Percentiles rank a stretch among this genome's conserved stretches.
These are phyloP conservation scores for Coelopa frigida DNA, from an alignment of 1,140 invertebrate species.

Conservation along the genomic window DNA sequence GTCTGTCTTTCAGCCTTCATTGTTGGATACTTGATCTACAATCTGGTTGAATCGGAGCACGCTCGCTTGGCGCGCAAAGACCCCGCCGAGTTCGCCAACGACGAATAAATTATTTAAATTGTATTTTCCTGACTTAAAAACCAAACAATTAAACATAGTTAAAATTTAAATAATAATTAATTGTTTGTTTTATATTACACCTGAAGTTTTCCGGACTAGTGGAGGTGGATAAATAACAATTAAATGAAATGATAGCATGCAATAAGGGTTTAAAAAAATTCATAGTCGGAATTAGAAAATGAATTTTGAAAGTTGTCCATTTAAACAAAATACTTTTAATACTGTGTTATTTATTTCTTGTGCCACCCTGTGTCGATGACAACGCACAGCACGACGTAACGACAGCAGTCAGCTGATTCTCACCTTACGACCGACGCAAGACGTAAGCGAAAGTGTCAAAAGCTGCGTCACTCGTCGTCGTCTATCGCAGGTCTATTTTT, in stretches of 20 bases:
- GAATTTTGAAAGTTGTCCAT: no score
- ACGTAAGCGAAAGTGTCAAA: no score
- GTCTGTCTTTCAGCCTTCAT: constrained; percentile 61
- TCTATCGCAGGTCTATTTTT: background rate
- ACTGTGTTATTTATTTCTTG: no score
- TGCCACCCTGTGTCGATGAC: no score
- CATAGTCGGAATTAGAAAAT: no score
- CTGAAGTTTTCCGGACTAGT: background rate
- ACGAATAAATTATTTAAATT: constrained; percentile 54
- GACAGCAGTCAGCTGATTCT: constrained; percentile 8
- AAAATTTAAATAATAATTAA: background rate
- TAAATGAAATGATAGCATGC: background rate
- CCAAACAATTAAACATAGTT: background rate
- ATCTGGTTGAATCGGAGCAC: constrained; percentile 66
- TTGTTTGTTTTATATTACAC: background rate
- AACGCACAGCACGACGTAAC: no score
- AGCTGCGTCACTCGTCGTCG: no score
- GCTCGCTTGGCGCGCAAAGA: constrained; percentile 66
- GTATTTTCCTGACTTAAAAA: no score
- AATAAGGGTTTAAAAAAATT: no score
- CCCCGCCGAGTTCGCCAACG: constrained; percentile 81
- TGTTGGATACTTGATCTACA: constrained; percentile 64
- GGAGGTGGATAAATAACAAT: background rate
- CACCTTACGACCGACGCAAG: no score
- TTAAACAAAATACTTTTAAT: no score